Percentiles rank a stretch among this genome's conserved stretches.
These are phyloP conservation scores for Mirounga angustirostris DNA, from an alignment of 2,113 vertebrate species.

Conservation along the genomic window DNA sequence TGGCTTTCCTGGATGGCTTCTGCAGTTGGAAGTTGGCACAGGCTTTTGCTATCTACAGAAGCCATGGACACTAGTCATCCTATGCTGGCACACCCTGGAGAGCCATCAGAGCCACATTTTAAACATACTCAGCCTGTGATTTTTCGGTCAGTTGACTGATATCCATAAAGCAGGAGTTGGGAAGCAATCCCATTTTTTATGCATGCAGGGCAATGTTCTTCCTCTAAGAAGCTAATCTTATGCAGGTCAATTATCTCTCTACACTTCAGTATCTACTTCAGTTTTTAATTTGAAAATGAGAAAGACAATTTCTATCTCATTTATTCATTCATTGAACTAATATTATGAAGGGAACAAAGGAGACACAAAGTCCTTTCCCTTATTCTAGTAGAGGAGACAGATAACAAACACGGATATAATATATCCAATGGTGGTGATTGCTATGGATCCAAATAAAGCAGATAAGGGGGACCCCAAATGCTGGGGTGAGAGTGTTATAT, in stretches of 20 bases:
- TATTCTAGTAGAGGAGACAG: not conserved
- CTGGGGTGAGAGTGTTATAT: not conserved
- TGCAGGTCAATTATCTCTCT: not conserved
- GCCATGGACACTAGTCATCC: accelerated
- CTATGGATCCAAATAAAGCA: not conserved
- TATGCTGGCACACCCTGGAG: accelerated
- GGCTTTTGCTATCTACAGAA: not conserved
- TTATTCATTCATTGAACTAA: not conserved
- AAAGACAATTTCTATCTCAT: not conserved
- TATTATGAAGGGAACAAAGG: not conserved
- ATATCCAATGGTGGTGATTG: not conserved
- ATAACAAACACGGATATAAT: not conserved
- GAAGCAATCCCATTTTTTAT: not conserved
- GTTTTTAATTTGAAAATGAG: constrained; percentile 13
- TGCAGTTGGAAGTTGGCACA: not conserved
- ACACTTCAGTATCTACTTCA: not conserved
- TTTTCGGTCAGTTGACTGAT: not conserved
- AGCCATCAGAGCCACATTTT: not conserved
- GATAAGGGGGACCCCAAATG: not conserved
- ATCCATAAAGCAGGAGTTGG: not conserved
- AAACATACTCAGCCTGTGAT: not conserved
- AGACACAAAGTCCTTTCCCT: not conserved
- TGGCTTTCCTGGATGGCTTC: not conserved
- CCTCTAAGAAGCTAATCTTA: not conserved
- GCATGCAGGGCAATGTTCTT: not conserved